These are phyloP conservation scores for Lepilemur ruficaudatus DNA, from an alignment of 2,797 vertebrate genomes.

Conservation along the genomic window DNA sequence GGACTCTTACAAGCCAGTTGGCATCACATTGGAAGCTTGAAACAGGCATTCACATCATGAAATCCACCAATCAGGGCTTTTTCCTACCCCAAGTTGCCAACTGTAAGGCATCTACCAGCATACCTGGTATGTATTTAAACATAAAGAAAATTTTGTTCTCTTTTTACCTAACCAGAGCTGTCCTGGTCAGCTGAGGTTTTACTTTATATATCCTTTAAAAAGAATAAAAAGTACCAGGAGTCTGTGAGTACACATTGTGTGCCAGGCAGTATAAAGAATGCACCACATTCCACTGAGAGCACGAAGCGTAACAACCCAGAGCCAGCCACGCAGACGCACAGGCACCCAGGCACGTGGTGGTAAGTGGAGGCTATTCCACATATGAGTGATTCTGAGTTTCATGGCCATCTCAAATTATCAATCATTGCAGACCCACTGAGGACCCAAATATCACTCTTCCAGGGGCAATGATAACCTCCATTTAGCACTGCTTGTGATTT, in stretches of 20 bases:
- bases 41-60: background rate
- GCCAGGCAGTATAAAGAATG: background rate
- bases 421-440: background rate
- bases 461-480: background rate
- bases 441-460: background rate
- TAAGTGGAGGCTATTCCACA: background rate
- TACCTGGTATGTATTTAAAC: background rate
- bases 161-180: constrained; percentile 15
- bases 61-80: background rate
- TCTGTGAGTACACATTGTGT: background rate
- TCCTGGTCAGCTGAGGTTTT: background rate
- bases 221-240: constrained; percentile 23
- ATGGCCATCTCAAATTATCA: background rate
- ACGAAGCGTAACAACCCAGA: background rate
- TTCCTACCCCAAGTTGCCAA: background rate
- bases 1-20: background rate
- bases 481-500: background rate
- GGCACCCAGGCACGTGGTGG: background rate
- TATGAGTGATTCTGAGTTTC: background rate
- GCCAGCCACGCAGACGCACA: background rate
- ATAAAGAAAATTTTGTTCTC: background rate
- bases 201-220: constrained; percentile 34
- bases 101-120: background rate
- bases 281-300: background rate
- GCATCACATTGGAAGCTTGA: background rate